Conservation (phyloP, 2,113 vertebrate species). For the Myrmecophaga tridactyla region DNA sequence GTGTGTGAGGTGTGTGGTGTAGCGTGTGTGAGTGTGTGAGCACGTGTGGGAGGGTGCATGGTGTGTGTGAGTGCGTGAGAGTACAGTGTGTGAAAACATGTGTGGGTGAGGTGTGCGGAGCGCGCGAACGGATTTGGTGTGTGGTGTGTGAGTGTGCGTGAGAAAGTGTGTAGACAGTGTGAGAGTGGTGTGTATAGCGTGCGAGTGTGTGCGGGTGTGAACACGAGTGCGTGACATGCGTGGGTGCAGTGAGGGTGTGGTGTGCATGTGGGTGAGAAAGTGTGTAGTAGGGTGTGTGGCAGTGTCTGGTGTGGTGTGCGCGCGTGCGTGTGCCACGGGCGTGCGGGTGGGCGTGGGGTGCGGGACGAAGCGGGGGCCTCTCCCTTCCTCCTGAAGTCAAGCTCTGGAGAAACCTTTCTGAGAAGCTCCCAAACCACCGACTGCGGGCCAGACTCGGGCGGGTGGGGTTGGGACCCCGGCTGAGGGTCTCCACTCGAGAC, state of each 20-base stretch:
- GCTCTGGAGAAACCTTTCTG: too few relatives aligned
- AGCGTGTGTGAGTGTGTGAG: too few relatives aligned
- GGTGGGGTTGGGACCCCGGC: too few relatives aligned
- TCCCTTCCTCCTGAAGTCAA: background rate
- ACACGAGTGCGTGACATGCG: background rate
- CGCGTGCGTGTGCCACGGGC: background rate
- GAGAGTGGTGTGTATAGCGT: background rate
- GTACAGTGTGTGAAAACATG: too few relatives aligned
- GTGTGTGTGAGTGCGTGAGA: too few relatives aligned
- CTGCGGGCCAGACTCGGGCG: too few relatives aligned
- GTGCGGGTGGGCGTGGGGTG: too few relatives aligned
- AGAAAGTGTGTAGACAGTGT: background rate
- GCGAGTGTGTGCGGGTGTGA: background rate
- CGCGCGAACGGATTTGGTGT: too few relatives aligned
- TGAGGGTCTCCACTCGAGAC: too few relatives aligned
- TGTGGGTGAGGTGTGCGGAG: background rate
- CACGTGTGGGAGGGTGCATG: background rate
- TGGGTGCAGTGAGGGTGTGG: background rate
- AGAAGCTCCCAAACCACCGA: too few relatives aligned
- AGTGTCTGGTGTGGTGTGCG: background rate
- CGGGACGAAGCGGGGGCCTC: rapidly evolving
- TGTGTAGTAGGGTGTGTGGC: background rate
- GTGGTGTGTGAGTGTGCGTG: background rate
- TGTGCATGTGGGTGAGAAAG: too few relatives aligned
- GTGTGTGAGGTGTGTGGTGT: background rate